Evolutionary conservation across 2,888 invertebrate species (phyloP).

Genomic region (Chirona hameri): DNA sequence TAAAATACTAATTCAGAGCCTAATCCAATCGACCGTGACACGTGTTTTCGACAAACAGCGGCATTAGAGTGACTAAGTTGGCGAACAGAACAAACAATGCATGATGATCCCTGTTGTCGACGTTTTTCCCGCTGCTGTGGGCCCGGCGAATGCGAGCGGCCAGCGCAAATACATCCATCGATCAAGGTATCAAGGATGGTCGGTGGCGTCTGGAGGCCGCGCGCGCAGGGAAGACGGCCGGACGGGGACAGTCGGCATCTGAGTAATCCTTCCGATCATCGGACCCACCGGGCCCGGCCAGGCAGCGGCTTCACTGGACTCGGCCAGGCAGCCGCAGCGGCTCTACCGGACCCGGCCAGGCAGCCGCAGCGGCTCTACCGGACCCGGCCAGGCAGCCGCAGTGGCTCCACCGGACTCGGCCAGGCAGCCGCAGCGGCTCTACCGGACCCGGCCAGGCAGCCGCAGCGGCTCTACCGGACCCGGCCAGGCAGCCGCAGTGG

Average conservation of each 20-base stretch:
- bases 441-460: no score
- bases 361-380: no score
- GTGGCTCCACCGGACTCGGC: no score
- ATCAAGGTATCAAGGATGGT: neutral
- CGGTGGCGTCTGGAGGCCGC: neutral
- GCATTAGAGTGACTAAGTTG: constrained; percentile 8
- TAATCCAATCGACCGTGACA: neutral
- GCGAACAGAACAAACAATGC: constrained; percentile 26
- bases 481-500: no score
- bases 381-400: no score
- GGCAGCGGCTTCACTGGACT: no score
- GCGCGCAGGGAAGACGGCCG: neutral
- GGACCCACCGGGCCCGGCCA: no score
- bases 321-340: no score
- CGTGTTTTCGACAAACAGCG: constrained; percentile 10
- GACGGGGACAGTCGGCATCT: neutral
- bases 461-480: no score
- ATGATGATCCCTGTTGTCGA: neutral
- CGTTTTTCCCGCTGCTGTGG: neutral
- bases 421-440: no score
- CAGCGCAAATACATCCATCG: constrained; percentile 1
- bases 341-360: no score
- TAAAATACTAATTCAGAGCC: neutral
- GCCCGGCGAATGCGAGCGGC: neutral
- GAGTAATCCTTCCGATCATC: neutral